Percentiles rank a stretch among this genome's conserved stretches.
Evolutionary conservation across 1,140 invertebrate genomes (phyloP).

Genomic region (Pseudachorutes palmiensis): DNA sequence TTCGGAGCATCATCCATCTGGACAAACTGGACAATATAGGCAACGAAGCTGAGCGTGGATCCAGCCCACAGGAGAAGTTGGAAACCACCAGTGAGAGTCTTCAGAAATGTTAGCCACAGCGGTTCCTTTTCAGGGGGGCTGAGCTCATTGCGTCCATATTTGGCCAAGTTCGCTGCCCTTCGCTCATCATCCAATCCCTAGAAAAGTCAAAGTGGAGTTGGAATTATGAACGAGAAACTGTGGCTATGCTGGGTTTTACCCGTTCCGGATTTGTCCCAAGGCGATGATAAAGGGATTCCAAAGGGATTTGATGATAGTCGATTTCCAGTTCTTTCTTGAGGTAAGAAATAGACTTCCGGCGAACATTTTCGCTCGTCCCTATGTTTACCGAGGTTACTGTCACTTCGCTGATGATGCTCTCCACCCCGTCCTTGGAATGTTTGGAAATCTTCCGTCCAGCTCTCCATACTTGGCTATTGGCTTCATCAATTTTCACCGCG

Average conservation of each 20-base stretch:
- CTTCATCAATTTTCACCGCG: background rate
- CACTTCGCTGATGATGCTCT: background rate
- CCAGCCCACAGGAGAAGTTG: conserved; percentile 94
- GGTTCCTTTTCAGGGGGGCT: conserved; percentile 93
- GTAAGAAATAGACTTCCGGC: background rate
- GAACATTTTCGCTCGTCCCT: background rate
- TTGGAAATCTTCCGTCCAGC: background rate
- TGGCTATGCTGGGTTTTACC: conserved; percentile 55
- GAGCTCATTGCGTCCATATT: conserved; percentile 90
- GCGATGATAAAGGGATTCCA: conserved; percentile 90
- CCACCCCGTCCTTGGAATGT: background rate
- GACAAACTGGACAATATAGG: conserved; percentile 52
- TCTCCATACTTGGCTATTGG: background rate
- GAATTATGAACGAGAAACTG: background rate
- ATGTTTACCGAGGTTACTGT: background rate
- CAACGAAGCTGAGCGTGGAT: conserved; percentile 92
- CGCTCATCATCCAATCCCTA: conserved; percentile 88
- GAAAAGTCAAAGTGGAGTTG: background rate
- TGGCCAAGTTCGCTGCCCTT: conserved; percentile 82
- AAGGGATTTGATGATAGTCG: conserved; percentile 93
- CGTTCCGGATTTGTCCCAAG: conserved; percentile 91
- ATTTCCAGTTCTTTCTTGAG: conserved; percentile 61
- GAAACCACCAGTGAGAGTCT: conserved; percentile 95
- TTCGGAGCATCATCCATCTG: conserved; percentile 2
- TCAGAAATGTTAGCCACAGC: conserved; percentile 97